Conservation (phyloP, 2,797 vertebrate species). For the Australoheros facetus region DNA sequence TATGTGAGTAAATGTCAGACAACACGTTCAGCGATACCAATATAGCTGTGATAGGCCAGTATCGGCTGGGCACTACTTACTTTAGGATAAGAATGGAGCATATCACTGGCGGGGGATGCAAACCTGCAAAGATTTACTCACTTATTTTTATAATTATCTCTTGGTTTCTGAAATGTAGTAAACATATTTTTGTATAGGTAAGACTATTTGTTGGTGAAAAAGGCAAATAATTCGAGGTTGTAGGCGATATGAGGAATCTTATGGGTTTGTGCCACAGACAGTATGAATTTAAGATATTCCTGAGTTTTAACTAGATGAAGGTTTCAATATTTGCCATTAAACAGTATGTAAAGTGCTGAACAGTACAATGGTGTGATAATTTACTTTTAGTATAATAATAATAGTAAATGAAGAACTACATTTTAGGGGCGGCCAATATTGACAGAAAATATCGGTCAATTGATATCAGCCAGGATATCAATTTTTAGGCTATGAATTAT, state of each 20-base stretch:
- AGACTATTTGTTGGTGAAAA: too few species aligned
- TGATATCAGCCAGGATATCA: neutral
- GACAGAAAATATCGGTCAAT: neutral
- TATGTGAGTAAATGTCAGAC: neutral
- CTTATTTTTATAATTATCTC: too few species aligned
- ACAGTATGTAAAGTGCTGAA: neutral
- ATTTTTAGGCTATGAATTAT: neutral
- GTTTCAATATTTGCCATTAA: neutral
- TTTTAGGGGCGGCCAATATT: neutral
- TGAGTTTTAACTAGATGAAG: neutral
- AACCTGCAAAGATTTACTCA: too few species aligned
- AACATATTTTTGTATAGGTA: accelerated
- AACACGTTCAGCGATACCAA: accelerated
- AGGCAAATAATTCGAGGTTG: too few species aligned
- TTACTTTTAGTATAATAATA: neutral
- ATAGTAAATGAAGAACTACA: neutral
- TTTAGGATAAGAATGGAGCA: too few species aligned
- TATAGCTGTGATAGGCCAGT: neutral
- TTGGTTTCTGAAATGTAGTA: neutral
- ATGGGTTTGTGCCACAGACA: too few species aligned
- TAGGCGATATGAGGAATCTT: too few species aligned
- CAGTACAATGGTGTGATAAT: neutral
- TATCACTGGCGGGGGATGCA: too few species aligned
- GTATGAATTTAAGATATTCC: too few species aligned
- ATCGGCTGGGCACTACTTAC: too few species aligned